Evolutionary conservation across 2,888 invertebrate species (phyloP).

Genomic region (Syrista parreyssii): DNA sequence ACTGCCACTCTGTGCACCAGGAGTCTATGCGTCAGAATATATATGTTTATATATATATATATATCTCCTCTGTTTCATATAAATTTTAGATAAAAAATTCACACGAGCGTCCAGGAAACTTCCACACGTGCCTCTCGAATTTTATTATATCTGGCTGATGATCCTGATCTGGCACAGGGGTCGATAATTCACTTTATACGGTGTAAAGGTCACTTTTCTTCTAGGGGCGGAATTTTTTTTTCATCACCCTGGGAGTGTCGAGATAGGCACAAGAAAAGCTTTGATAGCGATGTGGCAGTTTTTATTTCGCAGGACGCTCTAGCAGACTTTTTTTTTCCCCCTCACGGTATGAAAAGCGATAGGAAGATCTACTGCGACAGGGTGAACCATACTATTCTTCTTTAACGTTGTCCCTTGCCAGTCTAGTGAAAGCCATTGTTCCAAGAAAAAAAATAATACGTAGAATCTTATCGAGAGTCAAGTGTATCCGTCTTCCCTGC

Average conservation of each 20-base stretch:
- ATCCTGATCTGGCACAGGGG: neutral
- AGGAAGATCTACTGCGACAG: neutral
- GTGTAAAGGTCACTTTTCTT: neutral
- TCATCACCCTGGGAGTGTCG: neutral
- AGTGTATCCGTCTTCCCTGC: neutral
- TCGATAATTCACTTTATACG: neutral
- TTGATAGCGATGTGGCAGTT: neutral
- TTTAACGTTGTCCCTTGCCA: neutral
- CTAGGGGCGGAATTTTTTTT: neutral
- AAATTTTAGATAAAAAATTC: neutral
- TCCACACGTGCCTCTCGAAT: neutral
- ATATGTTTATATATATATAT: too few species aligned
- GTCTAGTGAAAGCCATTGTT: neutral
- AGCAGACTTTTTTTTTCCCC: neutral
- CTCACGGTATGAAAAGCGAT: neutral
- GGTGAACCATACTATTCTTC: neutral
- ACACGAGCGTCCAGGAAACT: neutral
- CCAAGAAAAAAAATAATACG: neutral
- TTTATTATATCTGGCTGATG: neutral
- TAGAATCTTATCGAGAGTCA: neutral
- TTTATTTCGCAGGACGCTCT: neutral
- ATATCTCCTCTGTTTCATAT: neutral
- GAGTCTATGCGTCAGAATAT: neutral
- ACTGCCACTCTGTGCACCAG: constrained; percentile 45
- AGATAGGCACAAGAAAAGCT: neutral